Percentiles rank a stretch among this genome's conserved stretches.
phyloP scores from a whole-genome alignment of 2,797 vertebrate genomes.

The Oryzias dopingdopingensis region DNA sequence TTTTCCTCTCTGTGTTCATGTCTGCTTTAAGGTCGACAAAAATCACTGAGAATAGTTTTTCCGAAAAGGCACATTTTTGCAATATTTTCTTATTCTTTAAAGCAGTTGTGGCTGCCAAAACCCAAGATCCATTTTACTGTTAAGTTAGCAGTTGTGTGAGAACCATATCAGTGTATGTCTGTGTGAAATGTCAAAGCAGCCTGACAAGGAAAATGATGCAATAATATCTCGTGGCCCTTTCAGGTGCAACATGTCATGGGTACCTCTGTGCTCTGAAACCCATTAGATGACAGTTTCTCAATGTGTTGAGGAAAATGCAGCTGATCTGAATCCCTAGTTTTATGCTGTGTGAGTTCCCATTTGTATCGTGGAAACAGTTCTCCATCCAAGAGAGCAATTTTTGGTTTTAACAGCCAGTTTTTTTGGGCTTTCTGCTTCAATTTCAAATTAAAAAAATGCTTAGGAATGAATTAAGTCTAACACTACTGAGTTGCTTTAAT shows the following conservation, averaged over 20 bases:
- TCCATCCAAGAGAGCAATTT: neutral
- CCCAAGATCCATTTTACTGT: neutral
- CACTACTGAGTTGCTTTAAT: too few species aligned
- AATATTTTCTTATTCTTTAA: too few species aligned
- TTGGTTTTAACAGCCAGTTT: neutral
- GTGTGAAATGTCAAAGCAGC: neutral
- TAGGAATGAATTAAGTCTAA: too few species aligned
- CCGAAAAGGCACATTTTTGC: too few species aligned
- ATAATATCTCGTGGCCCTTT: constrained; percentile 14
- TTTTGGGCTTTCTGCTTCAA: too few species aligned
- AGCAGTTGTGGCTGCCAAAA: neutral
- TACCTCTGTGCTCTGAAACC: constrained; percentile 3
- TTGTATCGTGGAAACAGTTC: constrained; percentile 3
- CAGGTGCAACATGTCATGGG: constrained; percentile 2
- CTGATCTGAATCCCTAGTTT: constrained; percentile 6
- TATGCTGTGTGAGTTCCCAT: constrained; percentile 2
- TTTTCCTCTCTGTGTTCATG: too few species aligned
- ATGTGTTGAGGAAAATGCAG: constrained; percentile 8
- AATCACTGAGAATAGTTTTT: too few species aligned
- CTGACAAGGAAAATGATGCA: constrained; percentile 17
- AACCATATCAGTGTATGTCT: neutral
- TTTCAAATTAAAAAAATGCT: too few species aligned
- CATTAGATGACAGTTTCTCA: constrained; percentile 16
- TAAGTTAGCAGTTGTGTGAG: neutral
- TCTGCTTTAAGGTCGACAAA: neutral